Evolutionary conservation across 2,113 vertebrate species (phyloP).

Genomic region (Mandrillus leucophaeus): DNA sequence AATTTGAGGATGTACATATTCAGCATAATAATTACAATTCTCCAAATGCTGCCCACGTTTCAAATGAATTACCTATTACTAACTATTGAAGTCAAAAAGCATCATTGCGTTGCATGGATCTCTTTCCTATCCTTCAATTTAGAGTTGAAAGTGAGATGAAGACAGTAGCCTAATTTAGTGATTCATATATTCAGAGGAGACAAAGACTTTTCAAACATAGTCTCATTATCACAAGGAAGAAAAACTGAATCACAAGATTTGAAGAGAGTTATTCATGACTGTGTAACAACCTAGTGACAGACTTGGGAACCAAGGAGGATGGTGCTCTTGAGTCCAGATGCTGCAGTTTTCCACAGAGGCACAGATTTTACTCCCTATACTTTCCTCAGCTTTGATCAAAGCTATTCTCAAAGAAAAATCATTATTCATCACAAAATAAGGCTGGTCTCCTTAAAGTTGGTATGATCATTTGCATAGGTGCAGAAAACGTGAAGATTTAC

Average conservation of each 20-base stretch:
- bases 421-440: background rate
- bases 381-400: background rate
- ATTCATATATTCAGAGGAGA: background rate
- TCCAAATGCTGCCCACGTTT: no score
- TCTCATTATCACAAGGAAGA: background rate
- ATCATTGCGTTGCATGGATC: no score
- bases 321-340: background rate
- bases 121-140: background rate
- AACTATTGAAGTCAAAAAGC: no score
- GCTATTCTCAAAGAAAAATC: background rate
- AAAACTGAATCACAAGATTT: background rate
- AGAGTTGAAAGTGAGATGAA: background rate
- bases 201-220: background rate
- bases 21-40: no score
- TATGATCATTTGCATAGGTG: background rate
- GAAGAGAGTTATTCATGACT: rapidly evolving
- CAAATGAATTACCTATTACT: no score
- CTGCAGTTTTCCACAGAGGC: background rate
- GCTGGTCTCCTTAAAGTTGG: no score
- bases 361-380: background rate
- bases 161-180: background rate
- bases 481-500: no score
- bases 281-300: background rate
- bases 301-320: background rate
- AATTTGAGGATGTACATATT: no score